Conservation (phyloP, 2,888 invertebrate species). For the Melanostoma mellinum region DNA sequence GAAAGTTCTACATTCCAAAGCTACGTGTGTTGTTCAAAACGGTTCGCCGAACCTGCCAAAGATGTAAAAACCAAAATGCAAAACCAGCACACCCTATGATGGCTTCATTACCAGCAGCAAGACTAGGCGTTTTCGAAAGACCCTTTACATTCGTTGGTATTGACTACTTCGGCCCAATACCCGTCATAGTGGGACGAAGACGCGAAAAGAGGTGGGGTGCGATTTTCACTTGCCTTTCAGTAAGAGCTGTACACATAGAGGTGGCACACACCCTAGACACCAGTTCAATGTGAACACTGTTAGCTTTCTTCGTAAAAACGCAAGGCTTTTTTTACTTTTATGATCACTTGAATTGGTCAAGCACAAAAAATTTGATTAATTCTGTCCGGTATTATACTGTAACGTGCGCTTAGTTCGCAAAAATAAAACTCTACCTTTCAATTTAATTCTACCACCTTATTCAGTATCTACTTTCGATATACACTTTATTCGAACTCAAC, state of each 20-base stretch:
- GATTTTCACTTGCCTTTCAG: background rate
- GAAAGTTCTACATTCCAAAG: slow-evolving; percentile 6
- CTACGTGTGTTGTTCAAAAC: slow-evolving; percentile 18
- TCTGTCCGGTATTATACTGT: too few species aligned
- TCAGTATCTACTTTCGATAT: too few species aligned
- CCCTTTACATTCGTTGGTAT: slow-evolving; percentile 15
- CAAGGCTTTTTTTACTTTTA: too few species aligned
- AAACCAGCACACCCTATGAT: background rate
- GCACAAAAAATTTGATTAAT: too few species aligned
- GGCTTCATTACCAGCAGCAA: slow-evolving; percentile 18
- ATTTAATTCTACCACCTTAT: too few species aligned
- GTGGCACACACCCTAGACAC: too few species aligned
- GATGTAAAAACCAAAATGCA: slow-evolving; percentile 10
- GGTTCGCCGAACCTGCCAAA: slow-evolving; percentile 1
- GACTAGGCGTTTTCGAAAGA: slow-evolving; percentile 12
- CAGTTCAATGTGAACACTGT: too few species aligned
- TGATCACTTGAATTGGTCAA: too few species aligned
- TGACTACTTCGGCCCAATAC: slow-evolving; percentile 5
- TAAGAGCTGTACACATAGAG: background rate
- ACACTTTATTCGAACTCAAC: too few species aligned
- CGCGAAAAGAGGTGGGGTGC: slow-evolving; percentile 23
- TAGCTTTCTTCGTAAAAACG: too few species aligned
- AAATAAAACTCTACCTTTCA: too few species aligned
- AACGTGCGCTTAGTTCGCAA: too few species aligned
- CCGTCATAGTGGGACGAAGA: slow-evolving; percentile 8